phyloP scores from a whole-genome alignment of 2,888 invertebrate species.

The Plutella xylostella region DNA sequence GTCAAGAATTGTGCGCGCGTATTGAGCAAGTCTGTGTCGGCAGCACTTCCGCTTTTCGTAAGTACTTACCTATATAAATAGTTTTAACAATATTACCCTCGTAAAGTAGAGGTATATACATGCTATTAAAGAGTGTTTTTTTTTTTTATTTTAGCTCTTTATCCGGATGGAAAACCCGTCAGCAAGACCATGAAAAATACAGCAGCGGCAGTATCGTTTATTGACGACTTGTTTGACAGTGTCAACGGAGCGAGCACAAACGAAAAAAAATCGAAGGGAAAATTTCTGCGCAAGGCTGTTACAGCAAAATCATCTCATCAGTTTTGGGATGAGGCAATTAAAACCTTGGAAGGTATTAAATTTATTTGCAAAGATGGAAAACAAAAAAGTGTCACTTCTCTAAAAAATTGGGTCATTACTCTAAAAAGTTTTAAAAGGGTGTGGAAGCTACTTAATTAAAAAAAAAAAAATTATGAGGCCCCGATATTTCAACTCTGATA shows the following conservation, averaged over 20 bases:
- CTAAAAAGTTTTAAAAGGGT: conserved; percentile 1
- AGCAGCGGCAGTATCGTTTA: neutral
- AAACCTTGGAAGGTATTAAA: neutral
- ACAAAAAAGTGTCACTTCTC: neutral
- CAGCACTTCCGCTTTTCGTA: too few species aligned
- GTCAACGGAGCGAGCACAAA: neutral
- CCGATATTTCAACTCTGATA: conserved; percentile 5
- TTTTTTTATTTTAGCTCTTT: too few species aligned
- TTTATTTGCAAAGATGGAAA: neutral
- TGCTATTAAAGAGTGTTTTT: too few species aligned
- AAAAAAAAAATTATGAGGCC: conserved; percentile 5
- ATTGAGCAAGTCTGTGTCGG: too few species aligned
- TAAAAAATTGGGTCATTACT: conserved; percentile 2
- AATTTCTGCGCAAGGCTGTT: neutral
- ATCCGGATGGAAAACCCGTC: too few species aligned
- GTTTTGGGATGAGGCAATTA: conserved; percentile 1
- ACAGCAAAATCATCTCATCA: neutral
- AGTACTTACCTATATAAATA: too few species aligned
- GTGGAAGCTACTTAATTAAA: neutral
- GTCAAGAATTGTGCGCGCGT: too few species aligned
- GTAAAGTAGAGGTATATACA: too few species aligned
- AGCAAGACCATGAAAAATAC: conserved; percentile 4
- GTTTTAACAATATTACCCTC: too few species aligned
- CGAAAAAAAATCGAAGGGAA: neutral
- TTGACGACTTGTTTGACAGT: conserved; percentile 4